A percentile compares a stretch with the other conserved stretches of the same genome.
These are phyloP conservation scores for Zaprionus ornatus DNA, from an alignment of 1,140 invertebrate species.

Conservation along the genomic window DNA sequence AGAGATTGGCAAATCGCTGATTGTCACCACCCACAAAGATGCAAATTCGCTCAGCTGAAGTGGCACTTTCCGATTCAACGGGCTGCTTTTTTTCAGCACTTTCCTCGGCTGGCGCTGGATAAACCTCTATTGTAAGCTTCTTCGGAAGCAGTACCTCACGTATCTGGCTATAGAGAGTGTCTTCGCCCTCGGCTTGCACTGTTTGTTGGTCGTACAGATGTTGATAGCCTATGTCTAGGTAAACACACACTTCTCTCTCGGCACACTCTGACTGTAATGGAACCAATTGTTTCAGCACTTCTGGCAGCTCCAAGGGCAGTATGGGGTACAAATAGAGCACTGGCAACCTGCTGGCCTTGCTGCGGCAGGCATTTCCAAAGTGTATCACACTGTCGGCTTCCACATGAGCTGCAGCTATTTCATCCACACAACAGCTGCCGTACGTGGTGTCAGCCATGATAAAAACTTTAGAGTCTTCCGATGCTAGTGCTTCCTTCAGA, in stretches of 20 bases:
- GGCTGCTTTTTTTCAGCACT: not conserved
- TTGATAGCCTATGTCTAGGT: constrained; percentile 90
- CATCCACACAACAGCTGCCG: constrained; percentile 97
- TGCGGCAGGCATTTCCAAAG: constrained; percentile 95
- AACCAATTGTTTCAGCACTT: constrained; percentile 58
- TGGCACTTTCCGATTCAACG: not conserved
- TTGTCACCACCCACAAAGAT: constrained; percentile 85
- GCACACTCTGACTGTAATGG: constrained; percentile 61
- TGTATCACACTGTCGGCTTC: constrained; percentile 93
- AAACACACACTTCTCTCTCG: constrained; percentile 86
- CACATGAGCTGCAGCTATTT: constrained; percentile 93
- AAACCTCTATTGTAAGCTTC: constrained; percentile 52
- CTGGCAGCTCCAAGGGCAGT: constrained; percentile 84
- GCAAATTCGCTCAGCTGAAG: constrained; percentile 77
- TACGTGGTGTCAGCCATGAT: constrained; percentile 97
- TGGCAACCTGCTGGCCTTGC: constrained; percentile 89
- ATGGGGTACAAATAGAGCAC: constrained; percentile 90
- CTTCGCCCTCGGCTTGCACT: constrained; percentile 18
- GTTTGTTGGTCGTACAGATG: constrained; percentile 86
- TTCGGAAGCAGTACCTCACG: constrained; percentile 44
- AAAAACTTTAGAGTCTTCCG: constrained; percentile 86
- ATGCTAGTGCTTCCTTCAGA: constrained; percentile 84
- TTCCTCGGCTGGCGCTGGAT: constrained; percentile 54
- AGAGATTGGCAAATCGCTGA: constrained; percentile 85
- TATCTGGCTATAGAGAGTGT: constrained; percentile 41